A percentile compares a stretch with the other conserved stretches of the same genome.
Evolutionary conservation across 2,797 vertebrate genomes (phyloP).

Genomic region (Sandelia bainsii): DNA sequence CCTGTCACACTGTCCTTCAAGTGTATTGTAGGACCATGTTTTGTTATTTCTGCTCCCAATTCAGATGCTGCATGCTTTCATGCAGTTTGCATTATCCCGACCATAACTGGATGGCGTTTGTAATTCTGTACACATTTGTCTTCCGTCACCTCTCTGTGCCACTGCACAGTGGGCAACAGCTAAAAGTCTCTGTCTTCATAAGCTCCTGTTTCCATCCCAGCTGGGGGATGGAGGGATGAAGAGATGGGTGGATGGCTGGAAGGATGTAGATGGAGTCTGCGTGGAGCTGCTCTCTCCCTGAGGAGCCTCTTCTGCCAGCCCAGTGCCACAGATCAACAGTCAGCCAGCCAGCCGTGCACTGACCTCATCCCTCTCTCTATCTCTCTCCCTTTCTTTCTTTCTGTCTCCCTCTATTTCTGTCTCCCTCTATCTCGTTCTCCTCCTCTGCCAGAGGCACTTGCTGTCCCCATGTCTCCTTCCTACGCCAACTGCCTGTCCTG

Average conservation of each 20-base stretch:
- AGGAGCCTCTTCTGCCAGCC: conserved; percentile 80
- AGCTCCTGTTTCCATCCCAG: conserved; percentile 55
- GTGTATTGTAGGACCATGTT: not conserved
- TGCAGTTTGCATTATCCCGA: not conserved
- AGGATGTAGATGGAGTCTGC: conserved; percentile 59
- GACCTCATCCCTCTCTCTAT: conserved; percentile 70
- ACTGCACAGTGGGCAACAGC: too few relatives aligned
- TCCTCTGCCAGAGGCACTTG: conserved; percentile 75
- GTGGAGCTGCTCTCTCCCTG: conserved; percentile 67
- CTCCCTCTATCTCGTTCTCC: conserved; percentile 63
- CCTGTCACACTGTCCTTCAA: conserved; percentile 28
- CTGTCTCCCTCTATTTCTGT: conserved; percentile 62
- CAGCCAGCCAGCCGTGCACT: conserved; percentile 81
- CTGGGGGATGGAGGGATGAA: conserved; percentile 61
- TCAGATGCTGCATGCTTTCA: not conserved
- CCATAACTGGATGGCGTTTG: conserved; percentile 1
- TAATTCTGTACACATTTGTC: conserved; percentile 21
- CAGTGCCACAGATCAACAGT: conserved; percentile 84
- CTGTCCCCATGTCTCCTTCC: conserved; percentile 81
- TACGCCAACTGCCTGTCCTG: conserved; percentile 76
- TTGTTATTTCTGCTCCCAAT: conserved; percentile 1
- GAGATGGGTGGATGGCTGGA: conserved; percentile 46
- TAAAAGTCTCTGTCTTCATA: conserved; percentile 30
- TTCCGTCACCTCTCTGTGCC: conserved; percentile 40
- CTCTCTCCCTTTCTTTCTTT: conserved; percentile 30